phyloP scores from a whole-genome alignment of 2,113 vertebrate species.

The Bos javanicus region DNA sequence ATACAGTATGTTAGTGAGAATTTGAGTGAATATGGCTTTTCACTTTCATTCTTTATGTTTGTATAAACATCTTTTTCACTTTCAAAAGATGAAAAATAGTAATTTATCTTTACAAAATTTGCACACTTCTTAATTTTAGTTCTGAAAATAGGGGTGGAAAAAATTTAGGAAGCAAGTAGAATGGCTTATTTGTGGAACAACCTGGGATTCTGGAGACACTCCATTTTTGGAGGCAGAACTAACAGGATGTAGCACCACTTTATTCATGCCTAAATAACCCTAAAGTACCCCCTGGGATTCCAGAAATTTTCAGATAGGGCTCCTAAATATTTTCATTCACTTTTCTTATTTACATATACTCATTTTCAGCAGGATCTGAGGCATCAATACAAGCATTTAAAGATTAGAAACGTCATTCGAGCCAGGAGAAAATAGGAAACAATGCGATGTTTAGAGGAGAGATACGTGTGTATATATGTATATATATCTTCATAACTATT shows the following conservation, averaged over 20 bases:
- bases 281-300: neutral
- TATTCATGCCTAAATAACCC: neutral
- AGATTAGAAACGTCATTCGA: neutral
- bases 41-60: neutral
- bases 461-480: too few species aligned
- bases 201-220: neutral
- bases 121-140: neutral
- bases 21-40: neutral
- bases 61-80: neutral
- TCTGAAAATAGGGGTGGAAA: neutral
- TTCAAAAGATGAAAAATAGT: neutral
- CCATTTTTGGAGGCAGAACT: neutral
- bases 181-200: neutral
- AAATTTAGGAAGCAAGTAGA: neutral
- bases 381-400: neutral
- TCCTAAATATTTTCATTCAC: neutral
- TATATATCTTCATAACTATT: neutral
- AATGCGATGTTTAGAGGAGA: neutral
- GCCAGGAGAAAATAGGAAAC: neutral
- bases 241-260: neutral
- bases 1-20: neutral
- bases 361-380: neutral
- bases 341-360: neutral
- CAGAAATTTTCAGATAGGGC: neutral
- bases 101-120: slow-evolving; percentile 23